Conservation (phyloP, 2,888 invertebrate genomes). For the Zygothrica quintamaculata region DNA sequence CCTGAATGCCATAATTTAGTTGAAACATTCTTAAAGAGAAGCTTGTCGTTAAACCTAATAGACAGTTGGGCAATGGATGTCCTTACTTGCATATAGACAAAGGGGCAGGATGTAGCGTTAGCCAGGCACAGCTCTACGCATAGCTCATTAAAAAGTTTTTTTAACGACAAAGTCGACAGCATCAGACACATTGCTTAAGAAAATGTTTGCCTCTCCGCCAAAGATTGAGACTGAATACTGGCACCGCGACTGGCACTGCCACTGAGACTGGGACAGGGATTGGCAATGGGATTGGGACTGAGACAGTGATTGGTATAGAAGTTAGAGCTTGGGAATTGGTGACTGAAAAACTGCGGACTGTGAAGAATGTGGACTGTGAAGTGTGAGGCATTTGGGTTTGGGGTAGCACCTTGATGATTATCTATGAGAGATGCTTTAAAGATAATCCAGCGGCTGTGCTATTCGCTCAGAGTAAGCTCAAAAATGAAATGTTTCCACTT, state of each 20-base stretch:
- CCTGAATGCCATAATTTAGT: conserved; percentile 68
- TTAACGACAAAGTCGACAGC: conserved; percentile 56
- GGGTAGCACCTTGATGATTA: conserved; percentile 64
- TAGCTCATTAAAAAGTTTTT: conserved; percentile 78
- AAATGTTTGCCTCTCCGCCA: conserved; percentile 58
- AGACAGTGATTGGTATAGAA: background rate
- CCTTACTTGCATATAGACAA: background rate
- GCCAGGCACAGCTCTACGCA: conserved; percentile 40
- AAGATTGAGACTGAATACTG: conserved; percentile 4
- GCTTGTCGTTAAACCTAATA: conserved; percentile 60
- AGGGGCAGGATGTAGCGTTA: background rate
- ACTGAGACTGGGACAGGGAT: background rate
- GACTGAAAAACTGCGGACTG: background rate
- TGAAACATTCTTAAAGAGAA: conserved; percentile 77
- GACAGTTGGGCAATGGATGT: no score
- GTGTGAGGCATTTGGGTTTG: no score
- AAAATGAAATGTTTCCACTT: conserved; percentile 63
- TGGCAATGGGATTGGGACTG: background rate
- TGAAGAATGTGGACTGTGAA: background rate
- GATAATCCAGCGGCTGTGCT: conserved; percentile 51
- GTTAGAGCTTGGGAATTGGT: background rate
- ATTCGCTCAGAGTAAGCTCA: conserved; percentile 32
- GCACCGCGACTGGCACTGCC: background rate
- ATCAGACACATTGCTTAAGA: conserved; percentile 63
- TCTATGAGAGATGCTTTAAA: conserved; percentile 68